Conservation (phyloP, 1,140 invertebrate species). For the Tetraneura akinire region DNA sequence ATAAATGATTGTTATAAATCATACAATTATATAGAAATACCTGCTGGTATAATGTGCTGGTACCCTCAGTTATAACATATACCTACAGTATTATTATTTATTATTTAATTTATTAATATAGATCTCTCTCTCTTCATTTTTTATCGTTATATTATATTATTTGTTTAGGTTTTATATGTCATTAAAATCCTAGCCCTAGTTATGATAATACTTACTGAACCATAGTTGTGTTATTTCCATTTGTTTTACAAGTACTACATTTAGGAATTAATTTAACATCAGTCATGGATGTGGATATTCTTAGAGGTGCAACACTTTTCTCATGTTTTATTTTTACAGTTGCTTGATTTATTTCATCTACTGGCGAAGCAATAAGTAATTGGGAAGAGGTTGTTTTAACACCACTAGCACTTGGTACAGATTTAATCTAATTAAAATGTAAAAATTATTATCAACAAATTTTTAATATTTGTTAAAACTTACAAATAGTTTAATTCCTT, state of each 20-base stretch:
- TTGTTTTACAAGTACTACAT: conserved; percentile 69
- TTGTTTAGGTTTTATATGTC: too few species aligned
- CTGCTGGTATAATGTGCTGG: too few species aligned
- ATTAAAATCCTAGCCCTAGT: too few species aligned
- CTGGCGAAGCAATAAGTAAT: conserved; percentile 39
- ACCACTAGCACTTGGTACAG: conserved; percentile 72
- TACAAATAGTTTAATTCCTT: conserved; percentile 73
- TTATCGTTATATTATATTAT: too few species aligned
- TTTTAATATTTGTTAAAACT: conserved; percentile 34
- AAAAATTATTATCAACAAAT: background rate
- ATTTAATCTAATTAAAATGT: conserved; percentile 68
- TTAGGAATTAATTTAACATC: conserved; percentile 62
- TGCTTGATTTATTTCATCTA: conserved; percentile 52
- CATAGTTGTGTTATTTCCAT: conserved; percentile 67
- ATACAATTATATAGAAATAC: too few species aligned
- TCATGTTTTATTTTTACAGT: conserved; percentile 55
- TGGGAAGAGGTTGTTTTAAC: conserved; percentile 47
- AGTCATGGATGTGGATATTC: conserved; percentile 56
- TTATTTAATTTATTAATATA: too few species aligned
- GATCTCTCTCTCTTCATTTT: too few species aligned
- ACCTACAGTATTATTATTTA: too few species aligned
- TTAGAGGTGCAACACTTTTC: conserved; percentile 40
- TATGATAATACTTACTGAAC: conserved; percentile 65
- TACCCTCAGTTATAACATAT: too few species aligned
- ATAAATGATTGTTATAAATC: too few species aligned